Base-by-base conservation (phyloP, 2,888 invertebrate genomes). In the Agrilus cyanescens region DNA sequence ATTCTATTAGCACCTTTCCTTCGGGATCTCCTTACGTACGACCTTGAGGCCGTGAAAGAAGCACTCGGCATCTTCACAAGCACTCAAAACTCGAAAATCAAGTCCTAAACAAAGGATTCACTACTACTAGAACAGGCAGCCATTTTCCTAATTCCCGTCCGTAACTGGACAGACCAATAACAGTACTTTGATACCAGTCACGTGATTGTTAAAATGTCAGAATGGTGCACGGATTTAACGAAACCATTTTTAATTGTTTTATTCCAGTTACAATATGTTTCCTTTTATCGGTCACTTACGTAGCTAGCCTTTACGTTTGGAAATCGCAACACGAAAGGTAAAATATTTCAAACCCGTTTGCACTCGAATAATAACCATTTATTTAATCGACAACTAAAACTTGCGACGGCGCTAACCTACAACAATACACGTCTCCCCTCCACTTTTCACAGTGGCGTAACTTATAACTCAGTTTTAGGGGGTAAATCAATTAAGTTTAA, bases 41-140 rank as follows among this genome's bases (percentile, higher is more conserved):
- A 85, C 76, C 88, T 82, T 71, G 87, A 85, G 72, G 88, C 86
- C 68, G 87, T 86, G 73, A 89, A 88, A 70, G 89, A 89, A 75
- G 89, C 89, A 79, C 89, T 89, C 78, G 89, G 90, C 90, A 90
- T 87, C 74, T 80, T 85, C 71, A 70, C 70, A 71, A 53, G 52
- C 58, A 54, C 59, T 54, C 57, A 56, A 57, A 58, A 60, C 60
- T 55, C 53, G 54, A 57, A 58, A 72, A 71, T 69, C 67, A 68
- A 69, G 70, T 69, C 65, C 78, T 80, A 82, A 82, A 83, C 82
- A 83, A 83, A 83, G 82, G 78, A 82, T 77, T 79, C 78, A 80
- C 76, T 76, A 76, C 77, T 78, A 80, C 78, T 76, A 76, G 74
- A 74, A 77, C 75, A 73, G 78, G 77, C 82, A 78, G 83, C 84